These are phyloP conservation scores for Diphyllodes magnificus DNA, from an alignment of 2,113 vertebrate genomes.

Conservation along the genomic window DNA sequence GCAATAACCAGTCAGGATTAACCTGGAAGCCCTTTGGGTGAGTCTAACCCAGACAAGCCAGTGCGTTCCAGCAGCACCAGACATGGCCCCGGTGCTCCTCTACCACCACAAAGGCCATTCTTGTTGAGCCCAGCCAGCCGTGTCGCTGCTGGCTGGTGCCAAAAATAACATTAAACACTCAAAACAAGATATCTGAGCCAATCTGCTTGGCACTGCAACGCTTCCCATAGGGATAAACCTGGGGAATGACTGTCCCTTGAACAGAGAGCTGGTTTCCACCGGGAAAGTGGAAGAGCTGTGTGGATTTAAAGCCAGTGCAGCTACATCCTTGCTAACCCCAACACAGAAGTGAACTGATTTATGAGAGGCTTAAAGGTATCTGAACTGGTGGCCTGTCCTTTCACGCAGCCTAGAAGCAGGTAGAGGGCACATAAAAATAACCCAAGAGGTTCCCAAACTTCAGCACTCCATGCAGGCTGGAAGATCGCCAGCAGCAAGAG, in stretches of 20 bases:
- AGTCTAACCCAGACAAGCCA: neutral
- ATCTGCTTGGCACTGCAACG: neutral
- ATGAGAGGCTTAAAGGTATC: neutral
- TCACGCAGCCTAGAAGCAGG: rapidly evolving
- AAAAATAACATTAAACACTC: conserved; percentile 4
- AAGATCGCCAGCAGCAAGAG: neutral
- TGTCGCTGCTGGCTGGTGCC: neutral
- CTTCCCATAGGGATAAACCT: neutral
- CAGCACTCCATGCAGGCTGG: neutral
- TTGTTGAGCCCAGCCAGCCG: neutral
- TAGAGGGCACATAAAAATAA: neutral
- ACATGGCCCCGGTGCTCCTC: rapidly evolving
- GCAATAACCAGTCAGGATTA: neutral
- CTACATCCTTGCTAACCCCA: neutral
- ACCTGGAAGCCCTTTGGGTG: rapidly evolving
- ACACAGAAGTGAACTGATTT: neutral
- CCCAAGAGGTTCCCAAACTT: neutral
- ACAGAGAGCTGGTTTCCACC: neutral
- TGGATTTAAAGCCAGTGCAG: neutral
- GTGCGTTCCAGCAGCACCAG: rapidly evolving
- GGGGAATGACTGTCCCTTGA: neutral
- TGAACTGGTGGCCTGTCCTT: neutral
- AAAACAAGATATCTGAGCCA: neutral
- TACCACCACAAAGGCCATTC: neutral
- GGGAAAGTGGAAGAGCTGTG: rapidly evolving